Base-by-base conservation (phyloP, 2,113 vertebrate genomes). In the Trogon surrucura region DNA sequence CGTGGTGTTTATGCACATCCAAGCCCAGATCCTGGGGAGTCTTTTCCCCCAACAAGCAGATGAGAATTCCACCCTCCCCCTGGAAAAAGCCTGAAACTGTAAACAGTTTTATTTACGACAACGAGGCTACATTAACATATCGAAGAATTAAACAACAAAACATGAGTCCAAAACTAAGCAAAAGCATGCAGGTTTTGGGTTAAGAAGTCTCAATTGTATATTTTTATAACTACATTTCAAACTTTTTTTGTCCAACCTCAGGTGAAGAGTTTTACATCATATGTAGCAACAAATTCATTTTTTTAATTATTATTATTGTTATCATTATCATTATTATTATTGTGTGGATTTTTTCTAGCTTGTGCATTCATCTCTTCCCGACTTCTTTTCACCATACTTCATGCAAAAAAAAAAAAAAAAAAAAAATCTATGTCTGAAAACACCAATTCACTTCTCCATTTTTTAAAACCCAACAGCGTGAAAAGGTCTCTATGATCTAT, bases 61-160 rank as follows among this genome's bases (percentile, higher is more conserved):
- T 93, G 95, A 96, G 95, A 96, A 90, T 72, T 95, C 93, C 36
- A 95, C 94, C 91, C 91, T 83, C 71, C 91, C 91, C 89, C 67
- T 83, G 74, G 62, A 85, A 92, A 91, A 96, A 95, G 83, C 93
- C 97, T 97, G 88, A 81, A 97, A 86, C 78, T 95, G 94, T 97
- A 98, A 98, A 98, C 96, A 44, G 95, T 94, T 98, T 99, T 99
- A 99, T 98, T 99, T 97, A 95, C 61, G 98, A 88, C 77, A 98
- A 98, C 94, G 96, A 96, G 95, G 97, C 98, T 98, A 98, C 98
- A 98, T 95, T 97, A 98, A 98, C 98, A 98, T 86, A 93, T 71
- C 50, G 56, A 97, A 84, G 96, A 98, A 98, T 98, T 97, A 98
- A 98, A 98, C 98, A 98, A 90, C 97, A 98, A 98, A 98, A 97